Percentiles rank a stretch among this genome's conserved stretches.
Evolutionary conservation across 2,888 invertebrate species (phyloP).

Genomic region (Odontothrips loti): DNA sequence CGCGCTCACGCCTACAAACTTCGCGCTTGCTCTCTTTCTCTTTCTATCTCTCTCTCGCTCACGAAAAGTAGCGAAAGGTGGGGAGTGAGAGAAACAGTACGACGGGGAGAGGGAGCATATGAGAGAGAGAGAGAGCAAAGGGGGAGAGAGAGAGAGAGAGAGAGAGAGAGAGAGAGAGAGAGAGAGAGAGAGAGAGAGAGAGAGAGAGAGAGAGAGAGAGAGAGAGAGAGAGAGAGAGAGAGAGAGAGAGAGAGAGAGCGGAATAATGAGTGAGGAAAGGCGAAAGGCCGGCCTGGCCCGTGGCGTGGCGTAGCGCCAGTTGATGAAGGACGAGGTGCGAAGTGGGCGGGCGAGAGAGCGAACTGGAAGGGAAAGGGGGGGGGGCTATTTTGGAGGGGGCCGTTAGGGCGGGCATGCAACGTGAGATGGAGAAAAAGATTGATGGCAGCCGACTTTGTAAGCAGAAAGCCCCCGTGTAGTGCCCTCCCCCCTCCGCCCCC

Average conservation of each 20-base stretch:
- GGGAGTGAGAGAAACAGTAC: not conserved
- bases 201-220: not conserved
- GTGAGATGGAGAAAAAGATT: constrained; percentile 17
- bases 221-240: constrained; percentile 2
- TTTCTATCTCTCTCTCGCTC: not conserved
- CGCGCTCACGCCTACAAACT: constrained; percentile 7
- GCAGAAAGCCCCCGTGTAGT: not conserved
- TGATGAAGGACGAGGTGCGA: constrained; percentile 25
- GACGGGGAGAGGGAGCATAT: too few relatives aligned
- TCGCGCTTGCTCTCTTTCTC: not conserved
- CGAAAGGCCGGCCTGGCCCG: not conserved
- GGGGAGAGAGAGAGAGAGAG: not conserved
- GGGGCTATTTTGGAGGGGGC: not conserved
- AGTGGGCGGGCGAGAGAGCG: not conserved
- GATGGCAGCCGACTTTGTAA: constrained; percentile 10
- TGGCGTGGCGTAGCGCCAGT: not conserved
- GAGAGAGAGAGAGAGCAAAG: too few relatives aligned
- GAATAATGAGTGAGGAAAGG: constrained; percentile 5
- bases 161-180: not conserved
- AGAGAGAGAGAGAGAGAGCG: not conserved
- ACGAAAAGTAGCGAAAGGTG: constrained; percentile 17
- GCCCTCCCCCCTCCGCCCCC: too few relatives aligned
- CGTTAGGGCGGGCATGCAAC: not conserved
- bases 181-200: not conserved
- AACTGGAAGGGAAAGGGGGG: not conserved